Evolutionary conservation across 2,113 vertebrate genomes (phyloP), one percentile per base, ranked within the genome.

Genomic region (Thamnophis sirtalis): DNA sequence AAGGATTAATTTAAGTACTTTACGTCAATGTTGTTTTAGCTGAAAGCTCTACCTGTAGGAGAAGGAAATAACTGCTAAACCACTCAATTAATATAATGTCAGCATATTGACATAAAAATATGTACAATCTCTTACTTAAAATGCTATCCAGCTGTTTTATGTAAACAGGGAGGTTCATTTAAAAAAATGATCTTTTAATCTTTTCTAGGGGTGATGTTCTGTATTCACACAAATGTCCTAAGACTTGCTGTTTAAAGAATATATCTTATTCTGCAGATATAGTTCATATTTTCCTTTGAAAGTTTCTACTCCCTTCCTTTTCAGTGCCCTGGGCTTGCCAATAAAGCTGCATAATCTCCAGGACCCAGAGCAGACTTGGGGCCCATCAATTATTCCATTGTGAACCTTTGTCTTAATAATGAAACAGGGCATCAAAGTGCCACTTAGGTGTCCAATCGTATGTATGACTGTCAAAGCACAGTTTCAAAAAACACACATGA

Each of bases 371-470:
- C 21, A 94, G 93, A 96, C 96, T 96, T 97, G 63, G 95, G 96
- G 95, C 96, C 96, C 95, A 89, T 97, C 97, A 97, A 98, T 97
- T 97, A 96, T 97, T 97, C 97, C 97, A 96, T 96, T 97, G 96
- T 96, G 97, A 97, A 97, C 97, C 95, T 97, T 96, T 96, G 97
- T 96, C 97, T 97, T 98, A 98, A 98, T 98, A 98, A 98, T 97
- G 95, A 96, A 97, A 97, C 96, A 97, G 97, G 95, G 95, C 97
- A 97, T 98, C 97, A 98, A 97, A 98, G 97, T 97, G 97, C 96
- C 98, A 98, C 97, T 98, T 98, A 98, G 97, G 96, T 97, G 97
- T 98, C 97, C 97, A 98, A 98, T 97, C 98, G 97, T 98, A 98
- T 97, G 97, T 98, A 96, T 97, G 97, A 97, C 97, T 98, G 98